Percentiles rank a stretch among this genome's conserved stretches.
These are phyloP conservation scores for Penaeus chinensis DNA, from an alignment of 1,140 invertebrate species.

Conservation along the genomic window DNA sequence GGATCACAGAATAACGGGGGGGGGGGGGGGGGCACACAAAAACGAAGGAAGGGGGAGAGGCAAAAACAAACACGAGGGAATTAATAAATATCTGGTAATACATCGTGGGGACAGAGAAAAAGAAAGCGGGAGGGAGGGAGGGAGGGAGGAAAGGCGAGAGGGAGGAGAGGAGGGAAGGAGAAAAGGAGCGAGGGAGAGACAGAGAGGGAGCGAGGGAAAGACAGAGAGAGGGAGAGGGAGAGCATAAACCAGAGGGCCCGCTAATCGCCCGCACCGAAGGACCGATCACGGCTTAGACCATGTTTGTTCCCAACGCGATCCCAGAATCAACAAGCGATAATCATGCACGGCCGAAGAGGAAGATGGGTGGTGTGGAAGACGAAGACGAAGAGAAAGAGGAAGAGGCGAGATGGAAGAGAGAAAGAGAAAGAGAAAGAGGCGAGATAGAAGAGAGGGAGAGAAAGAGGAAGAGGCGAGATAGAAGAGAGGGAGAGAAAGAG, in stretches of 20 bases:
- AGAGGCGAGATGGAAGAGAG: too few relatives aligned
- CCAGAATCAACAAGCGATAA: too few relatives aligned
- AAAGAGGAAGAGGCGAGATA: too few relatives aligned
- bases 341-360: too few relatives aligned
- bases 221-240: neutral
- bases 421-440: too few relatives aligned
- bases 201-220: slow-evolving; percentile 1
- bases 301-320: too few relatives aligned
- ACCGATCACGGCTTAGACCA: too few relatives aligned
- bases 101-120: neutral
- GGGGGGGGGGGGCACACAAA: neutral
- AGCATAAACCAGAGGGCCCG: too few relatives aligned
- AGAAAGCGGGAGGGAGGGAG: neutral
- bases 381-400: neutral
- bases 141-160: neutral
- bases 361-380: neutral
- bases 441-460: too few relatives aligned
- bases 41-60: slow-evolving; percentile 1
- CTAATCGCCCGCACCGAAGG: too few relatives aligned
- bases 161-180: neutral
- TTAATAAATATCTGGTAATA: neutral
- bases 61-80: neutral
- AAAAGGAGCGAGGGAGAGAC: neutral
- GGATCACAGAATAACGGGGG: neutral
- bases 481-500: too few relatives aligned